These are phyloP conservation scores for Tetramorium parvispinum DNA, from an alignment of 1,140 invertebrate genomes.

Conservation along the genomic window DNA sequence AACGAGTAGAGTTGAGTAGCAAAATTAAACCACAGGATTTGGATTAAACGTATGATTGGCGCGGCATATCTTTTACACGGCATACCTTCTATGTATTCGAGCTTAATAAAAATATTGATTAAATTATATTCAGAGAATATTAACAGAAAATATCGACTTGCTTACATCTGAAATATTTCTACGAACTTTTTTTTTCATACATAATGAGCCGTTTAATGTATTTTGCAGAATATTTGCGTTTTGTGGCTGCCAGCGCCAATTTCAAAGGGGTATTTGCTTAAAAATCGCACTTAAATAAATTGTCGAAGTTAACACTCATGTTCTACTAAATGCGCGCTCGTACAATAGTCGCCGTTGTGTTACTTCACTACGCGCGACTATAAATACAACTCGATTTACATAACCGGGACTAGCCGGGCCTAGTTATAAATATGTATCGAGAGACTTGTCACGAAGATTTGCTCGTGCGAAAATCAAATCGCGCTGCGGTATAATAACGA, in stretches of 20 bases:
- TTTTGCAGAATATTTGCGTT: not conserved
- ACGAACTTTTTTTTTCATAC: not conserved
- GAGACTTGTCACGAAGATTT: constrained; percentile 50
- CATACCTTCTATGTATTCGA: not conserved
- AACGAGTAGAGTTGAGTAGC: not conserved
- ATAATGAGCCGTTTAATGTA: not conserved
- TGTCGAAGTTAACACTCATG: not conserved
- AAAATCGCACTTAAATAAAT: constrained; percentile 17
- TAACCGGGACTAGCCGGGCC: constrained; percentile 36
- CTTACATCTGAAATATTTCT: not conserved
- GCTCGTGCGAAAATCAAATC: constrained; percentile 32
- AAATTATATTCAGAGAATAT: not conserved
- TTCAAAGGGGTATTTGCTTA: not conserved
- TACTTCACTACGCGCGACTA: constrained; percentile 32
- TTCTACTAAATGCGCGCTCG: constrained; percentile 9
- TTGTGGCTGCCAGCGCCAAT: not conserved
- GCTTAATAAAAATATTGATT: not conserved
- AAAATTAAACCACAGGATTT: not conserved
- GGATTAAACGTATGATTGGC: not conserved
- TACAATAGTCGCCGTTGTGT: constrained; percentile 44
- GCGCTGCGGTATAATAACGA: not conserved
- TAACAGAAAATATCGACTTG: not conserved
- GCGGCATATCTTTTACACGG: not conserved
- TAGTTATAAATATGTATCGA: constrained; percentile 46
- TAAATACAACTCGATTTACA: constrained; percentile 52